These are phyloP conservation scores for Psilopsiagon aymara DNA, from an alignment of 2,113 vertebrate genomes.

Conservation along the genomic window DNA sequence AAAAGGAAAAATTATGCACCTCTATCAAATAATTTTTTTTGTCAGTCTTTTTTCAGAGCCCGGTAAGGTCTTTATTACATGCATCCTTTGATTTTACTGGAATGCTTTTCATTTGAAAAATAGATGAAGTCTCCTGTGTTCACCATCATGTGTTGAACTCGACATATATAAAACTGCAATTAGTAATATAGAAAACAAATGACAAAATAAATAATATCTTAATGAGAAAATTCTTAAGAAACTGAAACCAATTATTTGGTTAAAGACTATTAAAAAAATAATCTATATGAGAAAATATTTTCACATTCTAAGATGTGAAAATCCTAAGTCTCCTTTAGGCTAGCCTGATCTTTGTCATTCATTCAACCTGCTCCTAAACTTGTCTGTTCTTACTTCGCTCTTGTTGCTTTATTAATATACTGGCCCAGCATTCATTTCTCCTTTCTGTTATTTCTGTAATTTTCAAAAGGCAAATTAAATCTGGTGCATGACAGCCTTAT, in stretches of 20 bases:
- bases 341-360: neutral
- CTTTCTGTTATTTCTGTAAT: constrained; percentile 30
- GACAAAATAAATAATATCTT: neutral
- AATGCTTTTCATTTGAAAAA: neutral
- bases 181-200: neutral
- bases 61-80: neutral
- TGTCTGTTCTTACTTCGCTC: neutral
- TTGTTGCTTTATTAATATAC: neutral
- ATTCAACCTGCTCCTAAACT: neutral
- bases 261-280: neutral
- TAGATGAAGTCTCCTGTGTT: neutral
- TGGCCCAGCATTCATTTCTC: neutral
- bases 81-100: neutral
- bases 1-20: neutral
- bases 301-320: neutral
- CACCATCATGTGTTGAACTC: neutral
- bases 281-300: neutral
- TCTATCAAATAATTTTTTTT: neutral
- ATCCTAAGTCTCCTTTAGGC: neutral
- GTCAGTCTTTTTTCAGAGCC: neutral
- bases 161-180: neutral
- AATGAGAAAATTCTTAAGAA: neutral
- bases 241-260: neutral
- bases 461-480: constrained; percentile 56
- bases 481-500: constrained; percentile 14